These are phyloP conservation scores for Eucidaris tribuloides DNA, from an alignment of 35 echinoderm and acorn worm species.

Conservation along the genomic window DNA sequence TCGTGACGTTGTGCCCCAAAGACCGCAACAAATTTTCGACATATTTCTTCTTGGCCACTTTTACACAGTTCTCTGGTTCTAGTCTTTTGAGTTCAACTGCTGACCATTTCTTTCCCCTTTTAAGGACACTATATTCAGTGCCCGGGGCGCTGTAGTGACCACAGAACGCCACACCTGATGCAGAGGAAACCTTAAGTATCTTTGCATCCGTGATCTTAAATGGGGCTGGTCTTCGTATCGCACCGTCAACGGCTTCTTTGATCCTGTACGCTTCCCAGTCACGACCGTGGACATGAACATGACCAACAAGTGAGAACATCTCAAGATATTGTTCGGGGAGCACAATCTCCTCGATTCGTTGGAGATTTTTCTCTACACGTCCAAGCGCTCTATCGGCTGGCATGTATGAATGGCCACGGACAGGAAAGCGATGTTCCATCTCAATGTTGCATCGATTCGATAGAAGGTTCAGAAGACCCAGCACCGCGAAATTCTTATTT, in stretches of 20 bases:
- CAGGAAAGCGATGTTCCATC: not conserved
- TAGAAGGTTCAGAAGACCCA: slow-evolving; percentile 27
- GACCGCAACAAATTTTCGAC: not conserved
- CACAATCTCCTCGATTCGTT: slow-evolving; percentile 31
- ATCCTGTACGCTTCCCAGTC: slow-evolving; percentile 18
- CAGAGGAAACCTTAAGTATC: not conserved
- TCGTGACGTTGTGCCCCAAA: not conserved
- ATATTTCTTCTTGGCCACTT: slow-evolving; percentile 19
- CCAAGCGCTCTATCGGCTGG: slow-evolving; percentile 47
- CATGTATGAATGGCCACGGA: slow-evolving; percentile 41
- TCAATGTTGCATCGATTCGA: slow-evolving; percentile 7
- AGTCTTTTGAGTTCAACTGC: not conserved
- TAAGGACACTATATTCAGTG: not conserved
- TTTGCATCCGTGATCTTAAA: slow-evolving; percentile 50
- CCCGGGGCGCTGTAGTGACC: slow-evolving; percentile 13
- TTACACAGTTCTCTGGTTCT: slow-evolving; percentile 7
- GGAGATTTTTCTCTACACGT: slow-evolving; percentile 24
- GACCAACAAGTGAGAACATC: slow-evolving; percentile 7
- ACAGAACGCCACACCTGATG: not conserved
- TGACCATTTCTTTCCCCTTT: slow-evolving; percentile 17
- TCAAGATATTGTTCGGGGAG: slow-evolving; percentile 32
- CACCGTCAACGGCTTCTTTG: not conserved
- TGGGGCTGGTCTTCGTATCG: not conserved
- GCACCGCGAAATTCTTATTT: slow-evolving; percentile 45
- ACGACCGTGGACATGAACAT: not conserved